Evolutionary conservation across 2,113 vertebrate species (phyloP).

Genomic region (Terrapene triunguis): DNA sequence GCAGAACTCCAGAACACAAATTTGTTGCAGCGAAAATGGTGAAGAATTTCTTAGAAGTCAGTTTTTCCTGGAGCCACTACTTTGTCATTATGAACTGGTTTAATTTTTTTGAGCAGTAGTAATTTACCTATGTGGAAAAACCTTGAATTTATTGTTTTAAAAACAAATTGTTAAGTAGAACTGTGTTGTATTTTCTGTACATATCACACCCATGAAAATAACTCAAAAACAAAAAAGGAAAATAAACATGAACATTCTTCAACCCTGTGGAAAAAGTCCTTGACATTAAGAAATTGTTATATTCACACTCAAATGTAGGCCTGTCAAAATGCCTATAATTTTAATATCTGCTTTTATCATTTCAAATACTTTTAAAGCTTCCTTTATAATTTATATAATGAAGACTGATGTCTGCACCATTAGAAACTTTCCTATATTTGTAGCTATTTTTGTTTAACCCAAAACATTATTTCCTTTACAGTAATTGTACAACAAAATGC

Average conservation of each 20-base stretch:
- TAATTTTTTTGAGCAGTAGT: constrained; percentile 29
- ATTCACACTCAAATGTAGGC: not conserved
- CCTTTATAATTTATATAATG: not conserved
- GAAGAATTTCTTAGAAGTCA: constrained; percentile 39
- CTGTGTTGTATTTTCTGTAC: constrained; percentile 65
- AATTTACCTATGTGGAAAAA: constrained; percentile 22
- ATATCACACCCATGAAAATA: constrained; percentile 58
- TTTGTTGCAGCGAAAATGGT: constrained; percentile 56
- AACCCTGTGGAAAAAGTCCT: not conserved
- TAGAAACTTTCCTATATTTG: not conserved
- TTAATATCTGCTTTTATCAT: not conserved
- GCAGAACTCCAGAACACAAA: constrained; percentile 66
- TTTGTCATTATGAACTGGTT: constrained; percentile 54
- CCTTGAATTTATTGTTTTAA: constrained; percentile 65
- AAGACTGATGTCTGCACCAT: not conserved
- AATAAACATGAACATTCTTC: constrained; percentile 65
- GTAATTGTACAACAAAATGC: not conserved
- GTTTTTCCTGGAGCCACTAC: constrained; percentile 50
- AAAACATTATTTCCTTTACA: not conserved
- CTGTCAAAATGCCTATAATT: not conserved
- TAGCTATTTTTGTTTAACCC: not conserved
- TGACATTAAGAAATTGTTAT: constrained; percentile 2
- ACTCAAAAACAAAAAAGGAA: constrained; percentile 15
- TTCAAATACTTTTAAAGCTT: not conserved
- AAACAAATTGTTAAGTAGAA: constrained; percentile 51